A percentile compares a stretch with the other conserved stretches of the same genome.
Evolutionary conservation across 2,113 vertebrate species (phyloP).

Genomic region (Colistium nudipinnis): DNA sequence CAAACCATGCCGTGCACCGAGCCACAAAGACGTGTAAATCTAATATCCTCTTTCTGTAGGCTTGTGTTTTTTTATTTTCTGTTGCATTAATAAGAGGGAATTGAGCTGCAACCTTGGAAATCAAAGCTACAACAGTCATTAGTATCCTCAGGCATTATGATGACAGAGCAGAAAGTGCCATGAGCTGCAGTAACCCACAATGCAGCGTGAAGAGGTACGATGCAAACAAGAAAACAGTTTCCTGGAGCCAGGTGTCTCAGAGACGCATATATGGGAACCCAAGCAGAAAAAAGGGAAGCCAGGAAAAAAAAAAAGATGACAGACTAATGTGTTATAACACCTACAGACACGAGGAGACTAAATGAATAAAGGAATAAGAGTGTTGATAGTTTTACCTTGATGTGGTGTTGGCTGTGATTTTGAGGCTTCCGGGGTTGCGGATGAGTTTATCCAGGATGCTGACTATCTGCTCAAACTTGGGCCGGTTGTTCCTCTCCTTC

Average conservation of each 20-base stretch:
- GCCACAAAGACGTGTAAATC: conserved; percentile 12
- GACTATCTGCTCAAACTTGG: conserved; percentile 98
- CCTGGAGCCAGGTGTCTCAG: conserved; percentile 5
- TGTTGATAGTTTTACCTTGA: conserved; percentile 85
- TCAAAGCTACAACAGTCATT: conserved; percentile 20
- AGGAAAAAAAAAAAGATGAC: conserved; percentile 3
- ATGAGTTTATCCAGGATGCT: conserved; percentile 99
- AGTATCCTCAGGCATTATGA: conserved; percentile 10
- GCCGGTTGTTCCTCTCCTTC: conserved; percentile 97
- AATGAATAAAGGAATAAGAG: too few species aligned
- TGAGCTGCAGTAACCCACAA: conserved; percentile 9
- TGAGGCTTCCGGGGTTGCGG: conserved; percentile 95
- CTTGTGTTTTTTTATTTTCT: neutral
- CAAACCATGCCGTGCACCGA: conserved; percentile 30
- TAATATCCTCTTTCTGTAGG: conserved; percentile 1
- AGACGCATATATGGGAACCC: neutral
- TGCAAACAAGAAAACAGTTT: neutral
- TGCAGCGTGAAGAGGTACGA: conserved; percentile 11
- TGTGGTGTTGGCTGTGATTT: conserved; percentile 93
- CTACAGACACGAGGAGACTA: neutral
- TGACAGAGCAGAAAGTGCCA: conserved; percentile 21
- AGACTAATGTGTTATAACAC: too few species aligned
- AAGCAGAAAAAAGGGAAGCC: neutral
- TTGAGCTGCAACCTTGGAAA: neutral
- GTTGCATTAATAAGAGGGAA: neutral